These are phyloP conservation scores for Nothoprocta pentlandii DNA, from an alignment of 2,113 vertebrate species.

Conservation along the genomic window DNA sequence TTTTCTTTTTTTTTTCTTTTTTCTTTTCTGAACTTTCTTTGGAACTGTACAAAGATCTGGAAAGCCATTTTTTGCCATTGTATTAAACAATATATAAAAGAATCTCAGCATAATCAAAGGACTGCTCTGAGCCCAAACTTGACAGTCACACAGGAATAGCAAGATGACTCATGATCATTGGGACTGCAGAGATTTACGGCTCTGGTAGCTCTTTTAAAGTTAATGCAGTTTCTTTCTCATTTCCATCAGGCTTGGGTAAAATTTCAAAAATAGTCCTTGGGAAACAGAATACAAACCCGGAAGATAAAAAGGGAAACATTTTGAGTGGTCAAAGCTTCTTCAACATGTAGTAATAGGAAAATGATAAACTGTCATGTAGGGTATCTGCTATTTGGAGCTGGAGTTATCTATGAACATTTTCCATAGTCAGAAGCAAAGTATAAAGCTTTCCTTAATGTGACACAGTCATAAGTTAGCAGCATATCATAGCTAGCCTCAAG, in stretches of 20 bases:
- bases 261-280: constrained; percentile 21
- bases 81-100: constrained; percentile 57
- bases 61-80: constrained; percentile 33
- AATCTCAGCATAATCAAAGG: constrained; percentile 25
- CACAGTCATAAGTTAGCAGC: neutral
- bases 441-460: neutral
- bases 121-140: constrained; percentile 31
- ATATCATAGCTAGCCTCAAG: neutral
- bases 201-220: constrained; percentile 40
- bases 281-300: neutral
- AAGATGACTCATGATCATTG: constrained; percentile 26
- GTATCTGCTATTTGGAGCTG: neutral
- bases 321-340: neutral
- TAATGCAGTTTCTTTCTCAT: constrained; percentile 39
- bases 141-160: constrained; percentile 37
- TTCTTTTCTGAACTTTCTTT: neutral
- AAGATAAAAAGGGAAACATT: neutral
- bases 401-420: neutral
- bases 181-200: constrained; percentile 19
- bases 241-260: constrained; percentile 57
- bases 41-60: neutral
- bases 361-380: fast-evolving
- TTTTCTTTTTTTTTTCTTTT: neutral
- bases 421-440: neutral
- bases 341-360: neutral